Evolutionary conservation across 2,888 invertebrate species (phyloP).

Genomic region (Agriopis leucophaearia): DNA sequence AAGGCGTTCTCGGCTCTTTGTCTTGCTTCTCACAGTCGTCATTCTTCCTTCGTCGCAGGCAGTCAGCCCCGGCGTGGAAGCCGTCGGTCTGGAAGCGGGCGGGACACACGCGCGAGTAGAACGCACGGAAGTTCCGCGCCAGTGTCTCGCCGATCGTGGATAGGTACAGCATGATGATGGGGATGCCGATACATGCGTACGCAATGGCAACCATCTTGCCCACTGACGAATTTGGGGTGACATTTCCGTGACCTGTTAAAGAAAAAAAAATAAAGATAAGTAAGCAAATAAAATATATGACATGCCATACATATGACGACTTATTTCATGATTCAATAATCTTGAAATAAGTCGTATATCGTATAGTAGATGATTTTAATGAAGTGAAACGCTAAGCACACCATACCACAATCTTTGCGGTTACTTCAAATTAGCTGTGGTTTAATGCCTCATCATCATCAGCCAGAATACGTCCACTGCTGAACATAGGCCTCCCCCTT

Average conservation of each 20-base stretch:
- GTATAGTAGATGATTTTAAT: no score
- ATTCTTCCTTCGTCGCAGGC: slow-evolving; percentile 56
- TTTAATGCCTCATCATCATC: no score
- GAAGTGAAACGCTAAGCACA: no score
- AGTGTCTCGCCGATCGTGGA: slow-evolving; percentile 95
- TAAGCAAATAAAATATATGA: no score
- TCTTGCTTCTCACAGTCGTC: slow-evolving; percentile 60
- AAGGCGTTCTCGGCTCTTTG: slow-evolving; percentile 67
- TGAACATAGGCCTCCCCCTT: no score
- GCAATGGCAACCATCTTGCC: slow-evolving; percentile 93
- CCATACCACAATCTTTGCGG: no score
- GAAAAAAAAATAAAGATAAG: slow-evolving; percentile 29
- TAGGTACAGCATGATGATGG: slow-evolving; percentile 94
- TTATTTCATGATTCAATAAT: no score
- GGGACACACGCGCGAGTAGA: slow-evolving; percentile 87
- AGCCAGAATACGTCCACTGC: no score
- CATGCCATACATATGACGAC: no score
- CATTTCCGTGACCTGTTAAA: slow-evolving; percentile 95
- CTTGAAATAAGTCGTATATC: no score
- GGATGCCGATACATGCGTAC: slow-evolving; percentile 95
- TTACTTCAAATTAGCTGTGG: no score
- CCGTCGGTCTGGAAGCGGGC: slow-evolving; percentile 57
- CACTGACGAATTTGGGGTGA: slow-evolving; percentile 92
- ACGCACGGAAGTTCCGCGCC: slow-evolving; percentile 91
- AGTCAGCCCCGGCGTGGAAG: slow-evolving; percentile 64